phyloP scores from a whole-genome alignment of 1,140 invertebrate species.

The Piezodorus guildinii region DNA sequence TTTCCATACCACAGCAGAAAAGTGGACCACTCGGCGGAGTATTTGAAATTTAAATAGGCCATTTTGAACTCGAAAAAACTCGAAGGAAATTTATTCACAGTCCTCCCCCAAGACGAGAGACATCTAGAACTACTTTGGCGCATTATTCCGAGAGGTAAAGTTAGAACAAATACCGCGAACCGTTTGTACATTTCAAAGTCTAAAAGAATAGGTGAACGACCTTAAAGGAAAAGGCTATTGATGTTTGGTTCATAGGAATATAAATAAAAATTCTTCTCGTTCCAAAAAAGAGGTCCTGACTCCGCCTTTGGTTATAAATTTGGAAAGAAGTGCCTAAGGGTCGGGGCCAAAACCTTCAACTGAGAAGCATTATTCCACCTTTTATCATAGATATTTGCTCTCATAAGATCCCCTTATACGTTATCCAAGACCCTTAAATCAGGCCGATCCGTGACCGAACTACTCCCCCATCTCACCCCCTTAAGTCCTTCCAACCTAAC shows the following conservation, averaged over 20 bases:
- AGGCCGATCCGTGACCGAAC: neutral
- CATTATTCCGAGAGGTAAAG: too few relatives aligned
- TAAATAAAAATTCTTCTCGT: too few relatives aligned
- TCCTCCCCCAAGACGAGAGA: too few relatives aligned
- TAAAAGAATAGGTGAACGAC: too few relatives aligned
- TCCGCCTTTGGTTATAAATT: too few relatives aligned
- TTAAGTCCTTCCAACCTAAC: neutral
- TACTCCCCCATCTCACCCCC: neutral
- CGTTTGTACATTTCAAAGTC: too few relatives aligned
- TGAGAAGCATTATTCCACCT: constrained; percentile 1
- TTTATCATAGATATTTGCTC: neutral
- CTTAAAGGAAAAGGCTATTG: too few relatives aligned
- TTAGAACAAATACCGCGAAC: too few relatives aligned
- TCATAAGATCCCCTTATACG: neutral
- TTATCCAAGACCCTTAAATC: neutral
- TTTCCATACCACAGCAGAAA: neutral
- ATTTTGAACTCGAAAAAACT: constrained; percentile 2
- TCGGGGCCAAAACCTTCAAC: neutral
- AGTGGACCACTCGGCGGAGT: neutral
- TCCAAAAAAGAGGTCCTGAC: too few relatives aligned
- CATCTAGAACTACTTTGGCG: too few relatives aligned
- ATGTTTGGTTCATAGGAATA: too few relatives aligned
- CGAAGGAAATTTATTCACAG: neutral
- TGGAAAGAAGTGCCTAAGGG: too few relatives aligned
- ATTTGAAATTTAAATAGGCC: constrained; percentile 1